These are phyloP conservation scores for Sinohyriopsis cumingii DNA, from an alignment of 2,888 invertebrate species.

Conservation along the genomic window DNA sequence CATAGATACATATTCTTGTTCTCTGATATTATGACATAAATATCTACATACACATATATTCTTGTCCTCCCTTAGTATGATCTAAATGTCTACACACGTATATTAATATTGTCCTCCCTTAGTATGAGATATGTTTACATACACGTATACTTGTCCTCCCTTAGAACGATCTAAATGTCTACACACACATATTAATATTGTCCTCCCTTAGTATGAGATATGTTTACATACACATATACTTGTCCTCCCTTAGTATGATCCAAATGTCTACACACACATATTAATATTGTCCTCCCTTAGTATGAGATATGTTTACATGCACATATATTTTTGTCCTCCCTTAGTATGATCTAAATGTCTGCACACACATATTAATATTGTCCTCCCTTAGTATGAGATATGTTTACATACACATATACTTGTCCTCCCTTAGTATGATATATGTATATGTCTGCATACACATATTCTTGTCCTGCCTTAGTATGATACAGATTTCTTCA, in stretches of 20 bases:
- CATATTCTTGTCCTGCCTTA: background rate
- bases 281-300: slow-evolving; percentile 11
- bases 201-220: slow-evolving; percentile 8
- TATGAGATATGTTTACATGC: background rate
- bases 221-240: background rate
- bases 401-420: background rate
- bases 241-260: background rate
- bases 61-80: background rate
- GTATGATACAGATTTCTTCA: background rate
- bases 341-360: no score
- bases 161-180: no score
- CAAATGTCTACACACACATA: background rate
- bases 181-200: background rate
- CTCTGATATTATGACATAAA: no score
- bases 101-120: slow-evolving; percentile 11
- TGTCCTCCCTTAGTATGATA: background rate
- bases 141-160: background rate
- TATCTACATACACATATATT: background rate
- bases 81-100: background rate
- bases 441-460: no score
- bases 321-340: background rate
- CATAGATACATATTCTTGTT: background rate
- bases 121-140: background rate
- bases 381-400: slow-evolving; percentile 8
- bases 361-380: background rate